phyloP scores from a whole-genome alignment of 2,797 vertebrate genomes.

The Antrozous pallidus region DNA sequence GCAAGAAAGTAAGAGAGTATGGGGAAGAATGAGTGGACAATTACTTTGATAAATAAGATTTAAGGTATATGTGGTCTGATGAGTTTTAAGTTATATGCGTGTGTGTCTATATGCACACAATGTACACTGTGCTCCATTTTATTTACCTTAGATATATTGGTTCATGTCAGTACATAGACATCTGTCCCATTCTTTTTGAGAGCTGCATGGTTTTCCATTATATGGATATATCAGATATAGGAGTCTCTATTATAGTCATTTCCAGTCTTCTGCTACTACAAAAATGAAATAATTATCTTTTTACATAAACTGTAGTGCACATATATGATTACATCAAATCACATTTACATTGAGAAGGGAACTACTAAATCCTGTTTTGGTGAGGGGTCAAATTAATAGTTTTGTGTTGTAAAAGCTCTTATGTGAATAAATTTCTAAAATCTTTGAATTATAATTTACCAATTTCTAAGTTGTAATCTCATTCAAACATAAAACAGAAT shows the following conservation, averaged over 20 bases:
- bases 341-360: not conserved
- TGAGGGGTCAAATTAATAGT: not conserved
- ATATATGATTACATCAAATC: not conserved
- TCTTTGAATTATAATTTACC: not conserved
- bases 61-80: not conserved
- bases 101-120: not conserved
- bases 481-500: constrained; percentile 3
- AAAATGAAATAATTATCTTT: not conserved
- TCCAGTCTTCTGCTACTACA: not conserved
- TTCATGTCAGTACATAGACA: not conserved
- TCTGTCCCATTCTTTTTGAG: not conserved
- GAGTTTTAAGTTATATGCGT: not conserved
- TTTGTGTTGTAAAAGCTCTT: constrained; percentile 7
- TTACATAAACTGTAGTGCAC: not conserved
- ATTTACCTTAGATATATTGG: constrained; percentile 10
- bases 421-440: not conserved
- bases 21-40: not conserved
- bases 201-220: not conserved
- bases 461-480: constrained; percentile 20
- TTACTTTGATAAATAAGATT: constrained; percentile 1
- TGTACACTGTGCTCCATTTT: not conserved
- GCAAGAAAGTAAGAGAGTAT: not conserved
- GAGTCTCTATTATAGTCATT: not conserved
- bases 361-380: not conserved
- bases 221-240: not conserved